phyloP scores from a whole-genome alignment of 2,888 invertebrate genomes.

The Cephalotes varians region DNA sequence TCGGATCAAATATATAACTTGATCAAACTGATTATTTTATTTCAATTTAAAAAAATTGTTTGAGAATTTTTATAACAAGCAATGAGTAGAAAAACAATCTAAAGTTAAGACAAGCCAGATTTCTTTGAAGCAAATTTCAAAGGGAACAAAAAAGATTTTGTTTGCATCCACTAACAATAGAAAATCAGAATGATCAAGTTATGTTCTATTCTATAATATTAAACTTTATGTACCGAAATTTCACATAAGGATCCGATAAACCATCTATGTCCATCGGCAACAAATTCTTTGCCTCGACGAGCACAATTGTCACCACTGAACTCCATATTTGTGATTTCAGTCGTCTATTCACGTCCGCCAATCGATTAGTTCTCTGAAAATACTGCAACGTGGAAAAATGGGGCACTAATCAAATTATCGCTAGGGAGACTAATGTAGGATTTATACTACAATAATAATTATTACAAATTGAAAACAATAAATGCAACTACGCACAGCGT shows the following conservation, averaged over 20 bases:
- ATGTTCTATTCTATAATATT: neutral
- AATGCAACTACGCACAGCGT: neutral
- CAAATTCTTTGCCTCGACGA: constrained; percentile 97
- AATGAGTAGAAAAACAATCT: neutral
- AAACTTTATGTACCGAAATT: constrained; percentile 91
- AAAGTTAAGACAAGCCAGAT: no score
- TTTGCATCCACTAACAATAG: neutral
- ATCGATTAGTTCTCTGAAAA: constrained; percentile 91
- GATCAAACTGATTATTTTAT: neutral
- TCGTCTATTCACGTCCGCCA: constrained; percentile 93
- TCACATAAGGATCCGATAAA: constrained; percentile 97
- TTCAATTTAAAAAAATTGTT: neutral
- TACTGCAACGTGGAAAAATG: constrained; percentile 87
- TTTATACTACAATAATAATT: neutral
- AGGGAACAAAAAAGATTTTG: neutral
- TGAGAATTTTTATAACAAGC: neutral
- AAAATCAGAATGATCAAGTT: neutral
- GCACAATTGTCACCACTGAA: constrained; percentile 98
- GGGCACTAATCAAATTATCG: constrained; percentile 29
- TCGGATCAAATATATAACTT: neutral
- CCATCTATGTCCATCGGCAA: constrained; percentile 95
- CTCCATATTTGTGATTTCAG: constrained; percentile 99
- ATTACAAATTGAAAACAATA: constrained; percentile 12
- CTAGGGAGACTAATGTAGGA: neutral
- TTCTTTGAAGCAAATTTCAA: neutral